Percentiles rank a stretch among this genome's conserved stretches.
These are phyloP conservation scores for Chaenocephalus aceratus DNA, from an alignment of 2,113 vertebrate species.

Conservation along the genomic window DNA sequence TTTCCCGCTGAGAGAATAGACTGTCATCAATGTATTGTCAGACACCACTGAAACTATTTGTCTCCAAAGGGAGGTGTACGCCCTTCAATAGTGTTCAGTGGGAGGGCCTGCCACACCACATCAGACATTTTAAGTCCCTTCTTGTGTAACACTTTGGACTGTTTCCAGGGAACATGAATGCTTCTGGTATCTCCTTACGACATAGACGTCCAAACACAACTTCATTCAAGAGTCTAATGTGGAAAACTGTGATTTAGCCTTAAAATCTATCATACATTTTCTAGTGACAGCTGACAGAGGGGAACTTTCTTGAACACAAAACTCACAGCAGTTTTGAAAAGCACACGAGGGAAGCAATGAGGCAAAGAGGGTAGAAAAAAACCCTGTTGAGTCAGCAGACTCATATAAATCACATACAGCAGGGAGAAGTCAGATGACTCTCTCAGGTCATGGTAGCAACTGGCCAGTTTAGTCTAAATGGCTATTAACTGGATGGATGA, in stretches of 20 bases:
- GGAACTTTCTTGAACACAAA: neutral
- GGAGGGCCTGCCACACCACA: conserved; percentile 67
- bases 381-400: conserved; percentile 71
- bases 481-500: conserved; percentile 34
- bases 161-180: conserved; percentile 62
- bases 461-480: conserved; percentile 57
- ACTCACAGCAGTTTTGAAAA: conserved; percentile 12
- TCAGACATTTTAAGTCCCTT: conserved; percentile 55
- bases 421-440: conserved; percentile 76
- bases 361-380: conserved; percentile 2
- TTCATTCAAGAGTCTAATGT: conserved; percentile 11
- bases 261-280: neutral
- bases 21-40: conserved; percentile 66
- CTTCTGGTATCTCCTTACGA: conserved; percentile 52
- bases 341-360: conserved; percentile 25
- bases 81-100: conserved; percentile 62
- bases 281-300: neutral
- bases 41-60: conserved; percentile 66
- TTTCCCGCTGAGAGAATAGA: conserved; percentile 57
- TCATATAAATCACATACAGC: conserved; percentile 67
- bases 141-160: conserved; percentile 71
- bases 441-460: conserved; percentile 52
- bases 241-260: conserved; percentile 22
- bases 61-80: conserved; percentile 62
- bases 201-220: conserved; percentile 27